Base-by-base conservation (phyloP, 2,888 invertebrate species). In the Leptinotarsa tumamoca region DNA sequence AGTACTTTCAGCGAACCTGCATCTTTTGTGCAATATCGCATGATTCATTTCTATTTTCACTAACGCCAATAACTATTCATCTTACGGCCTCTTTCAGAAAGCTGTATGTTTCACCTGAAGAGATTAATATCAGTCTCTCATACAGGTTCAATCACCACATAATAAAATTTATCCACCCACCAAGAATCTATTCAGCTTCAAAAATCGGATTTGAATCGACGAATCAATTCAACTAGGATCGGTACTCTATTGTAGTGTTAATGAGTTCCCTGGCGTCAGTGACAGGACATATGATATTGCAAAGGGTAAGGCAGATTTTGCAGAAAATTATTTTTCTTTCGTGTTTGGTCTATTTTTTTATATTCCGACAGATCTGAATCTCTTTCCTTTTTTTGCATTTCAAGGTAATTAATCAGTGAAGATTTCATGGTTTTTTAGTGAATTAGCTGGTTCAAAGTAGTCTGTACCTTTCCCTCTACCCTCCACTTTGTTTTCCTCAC, bases 131-230 rank as follows among this genome's bases (percentile, higher is more conserved):
- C 68, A 76, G 72, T 75, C 76, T 78, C 77, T 77, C 76, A 81
- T 71, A 75, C 82, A 77, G 80, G 79, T 80, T 82, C 80, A 81
- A 83, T 82, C 82, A 80, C 78, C 81, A 80, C 80, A 82, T 82
- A 83, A 83, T 83, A 83, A 83, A 83, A 69, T 72, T 56, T 69
- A 72, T 74, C 68, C 72, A 77, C 74, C 72, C 74, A 74, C 74
- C 69, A 61, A 56, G 49, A 68, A 67, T 72, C 70, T 71, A 51
- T 73, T 67, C 72, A 49, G 56, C 50, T 27, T 69, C 58, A 75
- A 76, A 78, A 72, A 77, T 74, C 73, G 71, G 68, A 79, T 76
- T 76, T 77, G 67, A 78, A 79, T 80, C 76, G 77, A 78, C 75
- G 78, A 80, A 77, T 80, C 78, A 78, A 80, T 79, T 77, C 80